Conservation (phyloP, 92 coral and sea anemone species). For the Heliopora coerulea region DNA sequence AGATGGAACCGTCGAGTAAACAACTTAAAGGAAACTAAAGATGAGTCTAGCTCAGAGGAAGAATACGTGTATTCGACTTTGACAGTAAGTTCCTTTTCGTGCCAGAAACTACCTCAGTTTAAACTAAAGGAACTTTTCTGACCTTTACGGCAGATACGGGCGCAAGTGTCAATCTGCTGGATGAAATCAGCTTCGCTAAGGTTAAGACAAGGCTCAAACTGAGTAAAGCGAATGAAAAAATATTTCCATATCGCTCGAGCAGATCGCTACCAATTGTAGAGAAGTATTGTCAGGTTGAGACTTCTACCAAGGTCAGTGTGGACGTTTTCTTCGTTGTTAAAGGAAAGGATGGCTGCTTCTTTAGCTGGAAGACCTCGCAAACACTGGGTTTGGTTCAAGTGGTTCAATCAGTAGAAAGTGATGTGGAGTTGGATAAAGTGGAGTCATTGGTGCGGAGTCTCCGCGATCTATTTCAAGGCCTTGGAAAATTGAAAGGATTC, state of each 20-base stretch:
- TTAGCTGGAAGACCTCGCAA: slow-evolving; percentile 44
- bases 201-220: slow-evolving; percentile 15
- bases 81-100: slow-evolving; percentile 8
- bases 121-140: slow-evolving; percentile 33
- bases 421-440: not conserved
- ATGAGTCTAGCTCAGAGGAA: slow-evolving; percentile 18
- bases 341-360: slow-evolving; percentile 32
- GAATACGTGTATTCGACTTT: slow-evolving; percentile 28
- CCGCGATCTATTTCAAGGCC: slow-evolving; percentile 49
- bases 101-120: slow-evolving; percentile 29
- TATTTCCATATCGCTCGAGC: slow-evolving; percentile 28
- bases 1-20: slow-evolving; percentile 28
- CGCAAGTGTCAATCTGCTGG: slow-evolving; percentile 35
- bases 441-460: slow-evolving; percentile 36
- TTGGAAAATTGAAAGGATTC: slow-evolving; percentile 59
- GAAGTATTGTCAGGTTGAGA: slow-evolving; percentile 35
- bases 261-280: slow-evolving; percentile 35
- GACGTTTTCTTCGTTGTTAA: slow-evolving; percentile 41
- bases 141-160: slow-evolving; percentile 44
- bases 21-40: slow-evolving; percentile 20
- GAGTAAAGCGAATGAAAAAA: slow-evolving; percentile 12
- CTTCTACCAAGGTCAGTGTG: slow-evolving; percentile 22
- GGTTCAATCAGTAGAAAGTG: slow-evolving; percentile 14
- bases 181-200: slow-evolving; percentile 6
- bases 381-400: slow-evolving; percentile 38